Conservation (phyloP, 2,888 invertebrate species). For the Drosophila kokeensis region DNA sequence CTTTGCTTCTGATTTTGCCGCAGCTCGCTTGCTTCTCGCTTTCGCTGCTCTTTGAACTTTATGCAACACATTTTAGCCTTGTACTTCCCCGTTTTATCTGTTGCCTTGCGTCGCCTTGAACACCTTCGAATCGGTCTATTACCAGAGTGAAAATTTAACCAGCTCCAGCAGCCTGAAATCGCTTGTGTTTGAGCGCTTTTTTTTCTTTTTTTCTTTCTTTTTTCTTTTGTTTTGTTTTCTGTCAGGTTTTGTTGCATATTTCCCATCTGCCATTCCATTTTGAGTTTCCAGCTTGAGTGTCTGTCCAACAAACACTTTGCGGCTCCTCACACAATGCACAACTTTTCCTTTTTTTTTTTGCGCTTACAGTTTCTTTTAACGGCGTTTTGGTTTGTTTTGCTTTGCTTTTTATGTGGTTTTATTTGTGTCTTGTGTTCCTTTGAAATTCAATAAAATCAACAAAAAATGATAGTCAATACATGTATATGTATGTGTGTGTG, state of each 20-base stretch:
- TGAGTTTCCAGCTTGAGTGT: conserved; percentile 44
- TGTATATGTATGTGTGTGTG: too few species aligned
- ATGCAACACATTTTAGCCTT: not conserved
- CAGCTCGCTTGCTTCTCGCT: not conserved
- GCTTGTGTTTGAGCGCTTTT: not conserved
- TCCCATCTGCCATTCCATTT: conserved; percentile 46
- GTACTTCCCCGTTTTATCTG: not conserved
- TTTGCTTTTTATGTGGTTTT: conserved; percentile 2
- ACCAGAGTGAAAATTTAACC: not conserved
- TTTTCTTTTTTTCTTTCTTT: not conserved
- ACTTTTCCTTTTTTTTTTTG: conserved; percentile 35
- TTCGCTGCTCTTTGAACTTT: not conserved
- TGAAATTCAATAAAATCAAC: conserved; percentile 64
- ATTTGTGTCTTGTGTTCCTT: conserved; percentile 10
- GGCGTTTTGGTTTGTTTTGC: not conserved
- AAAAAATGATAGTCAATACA: conserved; percentile 65
- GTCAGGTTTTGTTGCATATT: conserved; percentile 12
- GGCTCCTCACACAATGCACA: conserved; percentile 35
- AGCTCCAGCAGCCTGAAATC: not conserved
- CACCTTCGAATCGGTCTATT: conserved; percentile 9
- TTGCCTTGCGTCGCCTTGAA: not conserved
- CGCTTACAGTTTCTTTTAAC: conserved; percentile 8
- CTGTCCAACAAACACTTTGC: conserved; percentile 32
- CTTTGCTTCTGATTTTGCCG: not conserved
- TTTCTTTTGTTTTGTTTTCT: not conserved